phyloP scores from a whole-genome alignment of 2,113 vertebrate genomes.

The Odontophorus gujanensis region DNA sequence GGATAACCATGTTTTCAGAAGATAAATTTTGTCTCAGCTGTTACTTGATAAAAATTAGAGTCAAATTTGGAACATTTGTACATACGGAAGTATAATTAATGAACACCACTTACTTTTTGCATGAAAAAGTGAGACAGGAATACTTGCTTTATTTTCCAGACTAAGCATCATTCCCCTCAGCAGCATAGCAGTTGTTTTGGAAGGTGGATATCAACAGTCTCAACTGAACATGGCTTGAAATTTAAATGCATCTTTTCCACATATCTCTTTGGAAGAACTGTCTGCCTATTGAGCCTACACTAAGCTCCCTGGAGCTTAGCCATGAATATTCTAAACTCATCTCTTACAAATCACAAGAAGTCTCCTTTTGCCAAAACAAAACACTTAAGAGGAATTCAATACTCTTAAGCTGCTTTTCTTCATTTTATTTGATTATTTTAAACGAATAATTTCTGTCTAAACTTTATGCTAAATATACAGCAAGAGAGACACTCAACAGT shows the following conservation, averaged over 20 bases:
- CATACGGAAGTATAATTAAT: neutral
- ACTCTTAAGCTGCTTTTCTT: neutral
- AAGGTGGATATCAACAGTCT: constrained; percentile 40
- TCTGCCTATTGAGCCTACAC: constrained; percentile 66
- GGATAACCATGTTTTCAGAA: constrained; percentile 5
- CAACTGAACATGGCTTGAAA: constrained; percentile 52
- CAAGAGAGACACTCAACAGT: neutral
- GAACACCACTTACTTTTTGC: neutral
- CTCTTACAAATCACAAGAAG: constrained; percentile 30
- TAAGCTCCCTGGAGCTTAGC: constrained; percentile 60
- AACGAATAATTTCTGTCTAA: neutral
- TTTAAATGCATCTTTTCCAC: constrained; percentile 59
- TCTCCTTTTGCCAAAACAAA: constrained; percentile 60
- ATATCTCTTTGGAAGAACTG: constrained; percentile 41
- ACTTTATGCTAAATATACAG: constrained; percentile 33
- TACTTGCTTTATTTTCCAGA: constrained; percentile 26
- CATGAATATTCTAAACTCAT: constrained; percentile 68
- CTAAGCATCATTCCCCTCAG: constrained; percentile 26
- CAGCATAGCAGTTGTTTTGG: constrained; percentile 18
- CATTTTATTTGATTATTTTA: constrained; percentile 27
- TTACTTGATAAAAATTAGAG: neutral
- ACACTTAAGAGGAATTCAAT: constrained; percentile 35
- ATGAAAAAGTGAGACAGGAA: neutral
- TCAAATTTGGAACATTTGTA: neutral
- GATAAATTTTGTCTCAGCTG: neutral